Base-by-base conservation (phyloP, 2,113 vertebrate genomes). In the Reinhardtius hippoglossoides region DNA sequence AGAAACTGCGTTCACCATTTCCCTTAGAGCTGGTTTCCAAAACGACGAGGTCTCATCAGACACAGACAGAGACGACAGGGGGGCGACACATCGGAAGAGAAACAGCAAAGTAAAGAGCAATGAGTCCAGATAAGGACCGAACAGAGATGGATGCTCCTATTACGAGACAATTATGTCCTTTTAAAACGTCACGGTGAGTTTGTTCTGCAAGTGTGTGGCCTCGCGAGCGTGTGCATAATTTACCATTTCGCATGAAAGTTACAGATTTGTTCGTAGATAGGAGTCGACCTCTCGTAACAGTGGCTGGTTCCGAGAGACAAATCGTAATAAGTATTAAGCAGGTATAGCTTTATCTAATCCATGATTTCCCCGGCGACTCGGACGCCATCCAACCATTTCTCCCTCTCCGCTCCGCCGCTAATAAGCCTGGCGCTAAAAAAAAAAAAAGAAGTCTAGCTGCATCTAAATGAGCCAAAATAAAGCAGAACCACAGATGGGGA, bases 291-390 rank as follows among this genome's bases (percentile, higher is more conserved):
- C 5, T 10, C 1, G 31, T 16, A n/a, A 13, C 13, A 35, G 26
- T 67, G 2, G n/a, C 65, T 52, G 26, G 27, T 42, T 20, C 35
- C 6, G 35, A 24, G 54, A 40, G 67, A 69, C 31, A 12, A 44
- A 69, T 44, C 21, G 40, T 57, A 20, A 26, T 21, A 12, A 42
- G 46, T 58, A 81, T 35, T 64, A 81, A 64, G 42, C 50, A 70
- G 69, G 65, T 67, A 80, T 67, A 80, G 71, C 66, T 65, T 58
- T 67, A 63, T 81, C 68, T 67, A 68, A 85, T 79, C 24, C 46
- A 5, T 81, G 46, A 88, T 87, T 88, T 87, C 86, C 82, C 75
- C 71, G 48, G 54, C 70, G 81, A 86, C 72, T 66, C 26, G 16
- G 63, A 70, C 59, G 48, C 57, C 63, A 75, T 76, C 67, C 73